Evolutionary conservation across 2,113 vertebrate species (phyloP).

Genomic region (Apteryx mantelli): DNA sequence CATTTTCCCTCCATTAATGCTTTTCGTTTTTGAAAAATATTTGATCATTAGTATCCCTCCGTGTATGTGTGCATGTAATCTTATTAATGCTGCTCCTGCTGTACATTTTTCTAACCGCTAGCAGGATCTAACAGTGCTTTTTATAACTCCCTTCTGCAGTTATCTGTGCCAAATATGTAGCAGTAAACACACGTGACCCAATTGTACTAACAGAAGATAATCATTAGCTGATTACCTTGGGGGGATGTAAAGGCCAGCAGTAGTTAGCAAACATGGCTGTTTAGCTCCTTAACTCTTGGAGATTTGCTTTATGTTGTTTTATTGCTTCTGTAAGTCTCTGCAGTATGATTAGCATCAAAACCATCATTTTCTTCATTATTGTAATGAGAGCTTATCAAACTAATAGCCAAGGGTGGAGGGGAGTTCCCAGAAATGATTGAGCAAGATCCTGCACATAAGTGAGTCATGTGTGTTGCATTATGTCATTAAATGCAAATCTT

Average conservation of each 20-base stretch:
- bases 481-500: not conserved
- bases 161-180: not conserved
- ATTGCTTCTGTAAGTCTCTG: not conserved
- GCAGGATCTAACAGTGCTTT: not conserved
- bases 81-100: not conserved
- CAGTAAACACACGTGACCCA: not conserved
- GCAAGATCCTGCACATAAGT: rapidly evolving
- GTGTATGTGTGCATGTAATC: not conserved
- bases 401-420: not conserved
- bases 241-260: not conserved
- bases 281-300: not conserved
- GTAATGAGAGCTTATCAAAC: not conserved
- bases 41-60: not conserved
- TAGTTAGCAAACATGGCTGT: not conserved
- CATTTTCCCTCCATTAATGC: not conserved
- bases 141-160: not conserved
- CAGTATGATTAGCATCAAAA: not conserved
- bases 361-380: not conserved
- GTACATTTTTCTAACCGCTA: not conserved
- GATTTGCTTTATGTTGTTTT: not conserved
- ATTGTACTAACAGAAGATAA: not conserved
- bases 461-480: not conserved
- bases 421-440: not conserved
- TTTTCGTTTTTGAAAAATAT: not conserved
- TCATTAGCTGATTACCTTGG: not conserved